phyloP scores from a whole-genome alignment of 37 sponge, comb jelly and placozoan genomes.

The Beroe ovata region DNA sequence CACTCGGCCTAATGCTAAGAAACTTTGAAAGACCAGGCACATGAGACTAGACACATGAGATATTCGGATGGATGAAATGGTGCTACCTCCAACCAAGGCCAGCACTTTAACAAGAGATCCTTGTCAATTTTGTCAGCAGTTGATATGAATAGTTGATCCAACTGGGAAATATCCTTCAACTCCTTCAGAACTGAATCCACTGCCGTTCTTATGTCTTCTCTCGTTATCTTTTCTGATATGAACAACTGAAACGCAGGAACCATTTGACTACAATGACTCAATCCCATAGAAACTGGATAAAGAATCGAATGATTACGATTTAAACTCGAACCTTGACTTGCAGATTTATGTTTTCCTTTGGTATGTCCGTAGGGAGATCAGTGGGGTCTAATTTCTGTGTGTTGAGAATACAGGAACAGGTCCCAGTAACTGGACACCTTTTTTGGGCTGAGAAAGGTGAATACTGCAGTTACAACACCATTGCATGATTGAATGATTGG shows the following conservation, averaged over 20 bases:
- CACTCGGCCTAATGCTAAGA: too few species aligned
- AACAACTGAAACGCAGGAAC: constrained; percentile 65
- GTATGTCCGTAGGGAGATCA: constrained; percentile 12
- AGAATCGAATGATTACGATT: too few species aligned
- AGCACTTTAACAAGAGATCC: constrained; percentile 40
- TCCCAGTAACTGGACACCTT: background rate
- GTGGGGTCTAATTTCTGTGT: background rate
- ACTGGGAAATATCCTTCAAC: background rate
- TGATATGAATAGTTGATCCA: constrained; percentile 54
- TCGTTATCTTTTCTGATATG: constrained; percentile 30
- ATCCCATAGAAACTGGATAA: too few species aligned
- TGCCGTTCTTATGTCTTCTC: constrained; percentile 8
- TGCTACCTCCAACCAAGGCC: constrained; percentile 66
- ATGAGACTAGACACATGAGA: too few species aligned
- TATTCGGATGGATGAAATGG: too few species aligned
- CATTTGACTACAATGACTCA: too few species aligned
- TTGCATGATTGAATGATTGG: too few species aligned
- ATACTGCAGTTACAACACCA: too few species aligned
- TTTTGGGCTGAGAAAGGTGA: background rate
- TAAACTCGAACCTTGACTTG: constrained; percentile 62
- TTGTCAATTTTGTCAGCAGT: constrained; percentile 58
- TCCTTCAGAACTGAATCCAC: constrained; percentile 36
- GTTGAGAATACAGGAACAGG: background rate
- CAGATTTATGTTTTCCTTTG: constrained; percentile 59
- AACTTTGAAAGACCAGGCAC: too few species aligned